These are phyloP conservation scores for Halictus quadricinctus DNA, from an alignment of 2,888 invertebrate species.

Conservation along the genomic window DNA sequence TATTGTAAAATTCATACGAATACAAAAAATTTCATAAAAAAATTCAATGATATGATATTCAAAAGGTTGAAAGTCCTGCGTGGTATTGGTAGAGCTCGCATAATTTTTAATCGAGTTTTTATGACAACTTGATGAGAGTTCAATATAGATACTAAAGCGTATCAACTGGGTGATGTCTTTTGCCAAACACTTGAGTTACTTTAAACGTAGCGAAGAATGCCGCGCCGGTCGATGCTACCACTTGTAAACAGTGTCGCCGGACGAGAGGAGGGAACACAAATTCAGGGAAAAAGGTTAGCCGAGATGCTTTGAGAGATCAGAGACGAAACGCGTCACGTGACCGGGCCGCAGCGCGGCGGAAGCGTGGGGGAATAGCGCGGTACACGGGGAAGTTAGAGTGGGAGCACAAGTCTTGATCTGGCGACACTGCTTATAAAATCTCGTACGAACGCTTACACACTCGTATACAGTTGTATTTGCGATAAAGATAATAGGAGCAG, in stretches of 20 bases:
- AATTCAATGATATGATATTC: no score
- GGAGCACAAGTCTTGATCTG: not conserved
- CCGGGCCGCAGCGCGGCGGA: no score
- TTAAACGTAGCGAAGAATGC: not conserved
- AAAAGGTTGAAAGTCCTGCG: no score
- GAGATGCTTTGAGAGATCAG: no score
- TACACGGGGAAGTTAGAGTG: no score
- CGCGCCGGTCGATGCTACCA: not conserved
- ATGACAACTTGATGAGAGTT: not conserved
- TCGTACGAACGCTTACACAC: not conserved
- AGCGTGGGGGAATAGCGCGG: no score
- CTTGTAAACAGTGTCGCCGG: not conserved
- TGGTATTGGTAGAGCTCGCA: no score
- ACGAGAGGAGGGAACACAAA: no score
- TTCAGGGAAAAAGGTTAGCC: no score
- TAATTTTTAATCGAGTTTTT: not conserved
- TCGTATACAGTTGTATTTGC: conserved; percentile 27
- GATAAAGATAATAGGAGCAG: conserved; percentile 2
- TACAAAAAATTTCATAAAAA: no score
- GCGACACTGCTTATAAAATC: conserved; percentile 11
- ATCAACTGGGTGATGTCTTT: not conserved
- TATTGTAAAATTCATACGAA: no score
- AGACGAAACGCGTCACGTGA: no score
- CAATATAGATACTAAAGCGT: not conserved
- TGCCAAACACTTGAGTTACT: not conserved